Percentiles rank a stretch among this genome's conserved stretches.
Evolutionary conservation across 2,797 vertebrate species (phyloP).

Genomic region (Bryconaethiops microstoma): DNA sequence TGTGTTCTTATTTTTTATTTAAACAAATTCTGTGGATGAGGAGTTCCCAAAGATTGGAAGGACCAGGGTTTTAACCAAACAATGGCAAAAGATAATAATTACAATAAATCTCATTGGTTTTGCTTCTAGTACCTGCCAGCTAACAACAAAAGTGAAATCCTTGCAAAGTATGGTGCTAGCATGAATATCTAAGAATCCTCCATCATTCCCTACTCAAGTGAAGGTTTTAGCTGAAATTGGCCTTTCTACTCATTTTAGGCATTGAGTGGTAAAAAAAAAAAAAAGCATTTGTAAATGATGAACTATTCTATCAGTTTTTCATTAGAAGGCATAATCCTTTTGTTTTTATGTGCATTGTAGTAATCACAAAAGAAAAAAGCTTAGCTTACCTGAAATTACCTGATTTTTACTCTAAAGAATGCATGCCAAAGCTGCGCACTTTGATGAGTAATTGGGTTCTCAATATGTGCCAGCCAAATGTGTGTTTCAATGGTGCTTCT

Average conservation of each 20-base stretch:
- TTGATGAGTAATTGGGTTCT: slow-evolving; percentile 47
- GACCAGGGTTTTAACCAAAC: slow-evolving; percentile 32
- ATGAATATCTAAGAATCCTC: slow-evolving; percentile 75
- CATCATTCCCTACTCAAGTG: slow-evolving; percentile 77
- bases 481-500: slow-evolving; percentile 50
- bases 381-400: slow-evolving; percentile 64
- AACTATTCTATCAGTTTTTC: slow-evolving; percentile 60
- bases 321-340: slow-evolving; percentile 64
- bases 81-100: slow-evolving; percentile 40
- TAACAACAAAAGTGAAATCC: slow-evolving; percentile 13
- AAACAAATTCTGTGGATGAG: slow-evolving; percentile 5
- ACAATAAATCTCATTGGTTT: slow-evolving; percentile 18
- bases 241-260: slow-evolving; percentile 32
- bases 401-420: slow-evolving; percentile 65
- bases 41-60: slow-evolving; percentile 39
- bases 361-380: slow-evolving; percentile 46
- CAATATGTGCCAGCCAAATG: slow-evolving; percentile 41
- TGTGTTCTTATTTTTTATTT: slow-evolving; percentile 17
- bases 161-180: slow-evolving; percentile 65
- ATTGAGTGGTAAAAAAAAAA: slow-evolving; percentile 27
- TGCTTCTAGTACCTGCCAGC: neutral
- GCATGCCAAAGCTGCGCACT: slow-evolving; percentile 49
- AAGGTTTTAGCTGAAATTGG: slow-evolving; percentile 20
- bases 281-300: slow-evolving; percentile 46
- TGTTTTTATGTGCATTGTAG: slow-evolving; percentile 68